A percentile compares a stretch with the other conserved stretches of the same genome.
phyloP scores from a whole-genome alignment of 2,113 vertebrate genomes.

The Ceyx margarethae region DNA sequence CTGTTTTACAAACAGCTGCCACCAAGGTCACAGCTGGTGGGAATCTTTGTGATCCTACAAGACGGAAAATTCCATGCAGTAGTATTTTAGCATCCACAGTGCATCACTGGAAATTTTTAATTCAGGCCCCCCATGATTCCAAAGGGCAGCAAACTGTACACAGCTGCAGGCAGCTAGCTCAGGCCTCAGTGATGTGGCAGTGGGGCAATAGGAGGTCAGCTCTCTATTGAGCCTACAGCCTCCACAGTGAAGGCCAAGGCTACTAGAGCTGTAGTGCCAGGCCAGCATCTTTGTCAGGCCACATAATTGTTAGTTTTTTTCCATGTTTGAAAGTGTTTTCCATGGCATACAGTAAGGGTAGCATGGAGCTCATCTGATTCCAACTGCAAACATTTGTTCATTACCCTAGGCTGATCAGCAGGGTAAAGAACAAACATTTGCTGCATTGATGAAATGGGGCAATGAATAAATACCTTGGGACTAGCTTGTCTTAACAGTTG shows the following conservation, averaged over 20 bases:
- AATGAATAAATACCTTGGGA: slow-evolving; percentile 4
- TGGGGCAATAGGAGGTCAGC: accelerated
- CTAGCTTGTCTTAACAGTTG: not conserved
- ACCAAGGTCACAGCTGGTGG: no score
- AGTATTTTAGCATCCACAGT: no score
- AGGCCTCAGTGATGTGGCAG: no score
- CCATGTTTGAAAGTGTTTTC: not conserved
- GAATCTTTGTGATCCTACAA: no score
- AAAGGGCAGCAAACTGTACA: not conserved
- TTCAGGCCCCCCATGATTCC: not conserved
- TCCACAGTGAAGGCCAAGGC: not conserved
- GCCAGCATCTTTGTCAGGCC: not conserved
- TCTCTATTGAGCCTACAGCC: not conserved
- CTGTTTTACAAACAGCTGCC: no score
- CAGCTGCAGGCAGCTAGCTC: accelerated
- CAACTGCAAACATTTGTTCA: slow-evolving; percentile 24
- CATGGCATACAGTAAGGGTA: not conserved
- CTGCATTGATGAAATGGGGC: not conserved
- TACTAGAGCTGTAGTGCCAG: accelerated
- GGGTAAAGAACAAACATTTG: slow-evolving; percentile 35
- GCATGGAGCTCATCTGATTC: not conserved
- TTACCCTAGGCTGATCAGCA: slow-evolving; percentile 17
- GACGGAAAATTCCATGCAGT: no score
- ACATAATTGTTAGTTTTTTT: not conserved
- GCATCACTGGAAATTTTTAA: not conserved